phyloP scores from a whole-genome alignment of 2,797 vertebrate species.

The Adrianichthys oophorus region DNA sequence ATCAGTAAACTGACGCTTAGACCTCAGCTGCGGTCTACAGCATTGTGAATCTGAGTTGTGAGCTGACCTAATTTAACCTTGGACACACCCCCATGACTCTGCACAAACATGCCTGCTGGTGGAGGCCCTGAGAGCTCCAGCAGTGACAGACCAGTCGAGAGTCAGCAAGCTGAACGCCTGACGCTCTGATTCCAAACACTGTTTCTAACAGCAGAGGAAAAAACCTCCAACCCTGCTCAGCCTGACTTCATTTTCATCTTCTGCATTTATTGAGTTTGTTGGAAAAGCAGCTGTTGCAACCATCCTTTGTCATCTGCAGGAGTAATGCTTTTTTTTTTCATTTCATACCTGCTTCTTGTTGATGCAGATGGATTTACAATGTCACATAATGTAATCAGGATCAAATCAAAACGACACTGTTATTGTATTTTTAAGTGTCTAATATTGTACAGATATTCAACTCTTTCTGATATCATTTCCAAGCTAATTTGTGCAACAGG shows the following conservation, averaged over 20 bases:
- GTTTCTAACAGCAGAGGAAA: not conserved
- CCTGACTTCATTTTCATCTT: not conserved
- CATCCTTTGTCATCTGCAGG: too few relatives aligned
- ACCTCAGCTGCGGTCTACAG: not conserved
- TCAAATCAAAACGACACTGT: too few relatives aligned
- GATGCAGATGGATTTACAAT: too few relatives aligned
- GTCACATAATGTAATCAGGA: too few relatives aligned
- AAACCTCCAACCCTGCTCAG: too few relatives aligned
- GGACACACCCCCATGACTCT: constrained; percentile 6
- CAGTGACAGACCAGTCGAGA: not conserved
- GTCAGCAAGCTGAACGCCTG: not conserved
- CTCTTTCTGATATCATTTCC: too few relatives aligned
- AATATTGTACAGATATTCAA: too few relatives aligned
- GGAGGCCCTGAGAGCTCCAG: not conserved
- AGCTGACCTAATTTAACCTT: not conserved
- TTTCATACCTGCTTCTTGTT: too few relatives aligned
- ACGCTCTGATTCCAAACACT: not conserved
- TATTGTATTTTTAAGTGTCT: too few relatives aligned
- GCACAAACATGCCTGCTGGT: not conserved
- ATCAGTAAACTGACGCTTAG: not conserved
- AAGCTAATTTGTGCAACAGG: too few relatives aligned
- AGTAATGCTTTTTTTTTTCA: not conserved
- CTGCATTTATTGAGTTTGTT: not conserved
- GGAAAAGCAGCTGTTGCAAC: too few relatives aligned
- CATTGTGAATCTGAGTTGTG: not conserved